Conservation (phyloP, 2,797 vertebrate genomes). For the Gallinago solitaria region DNA sequence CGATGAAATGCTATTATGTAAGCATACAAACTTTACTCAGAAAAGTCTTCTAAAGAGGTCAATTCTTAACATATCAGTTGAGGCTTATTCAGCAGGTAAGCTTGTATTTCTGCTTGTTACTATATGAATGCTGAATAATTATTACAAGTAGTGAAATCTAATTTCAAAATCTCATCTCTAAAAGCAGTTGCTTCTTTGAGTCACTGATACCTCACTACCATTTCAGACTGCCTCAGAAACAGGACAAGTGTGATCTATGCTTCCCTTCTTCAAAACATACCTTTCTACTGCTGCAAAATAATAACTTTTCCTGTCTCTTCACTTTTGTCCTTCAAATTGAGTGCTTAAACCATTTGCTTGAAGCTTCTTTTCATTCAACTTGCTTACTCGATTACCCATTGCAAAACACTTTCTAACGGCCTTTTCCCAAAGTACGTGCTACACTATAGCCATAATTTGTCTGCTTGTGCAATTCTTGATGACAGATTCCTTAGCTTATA, state of each 20-base stretch:
- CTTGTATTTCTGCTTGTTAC: background rate
- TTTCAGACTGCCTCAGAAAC: background rate
- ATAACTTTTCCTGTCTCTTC: background rate
- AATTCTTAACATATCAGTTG: background rate
- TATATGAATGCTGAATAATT: background rate
- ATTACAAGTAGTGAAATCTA: background rate
- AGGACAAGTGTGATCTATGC: background rate
- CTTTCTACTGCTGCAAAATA: background rate
- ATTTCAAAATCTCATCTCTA: background rate
- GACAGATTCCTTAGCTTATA: background rate
- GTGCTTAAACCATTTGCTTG: background rate
- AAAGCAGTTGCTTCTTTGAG: background rate
- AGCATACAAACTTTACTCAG: background rate
- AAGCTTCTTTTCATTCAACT: background rate
- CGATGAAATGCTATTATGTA: background rate
- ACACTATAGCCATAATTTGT: background rate
- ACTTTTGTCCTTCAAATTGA: background rate
- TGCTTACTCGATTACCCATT: background rate
- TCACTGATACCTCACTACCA: background rate
- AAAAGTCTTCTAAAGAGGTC: background rate
- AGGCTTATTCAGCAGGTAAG: background rate
- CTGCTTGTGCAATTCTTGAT: background rate
- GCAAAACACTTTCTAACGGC: background rate
- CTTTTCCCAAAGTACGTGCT: background rate
- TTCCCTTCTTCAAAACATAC: background rate